phyloP scores from a whole-genome alignment of 30 jellyfish, hydroid and myxozoan genomes.

The Sanderia malayensis region DNA sequence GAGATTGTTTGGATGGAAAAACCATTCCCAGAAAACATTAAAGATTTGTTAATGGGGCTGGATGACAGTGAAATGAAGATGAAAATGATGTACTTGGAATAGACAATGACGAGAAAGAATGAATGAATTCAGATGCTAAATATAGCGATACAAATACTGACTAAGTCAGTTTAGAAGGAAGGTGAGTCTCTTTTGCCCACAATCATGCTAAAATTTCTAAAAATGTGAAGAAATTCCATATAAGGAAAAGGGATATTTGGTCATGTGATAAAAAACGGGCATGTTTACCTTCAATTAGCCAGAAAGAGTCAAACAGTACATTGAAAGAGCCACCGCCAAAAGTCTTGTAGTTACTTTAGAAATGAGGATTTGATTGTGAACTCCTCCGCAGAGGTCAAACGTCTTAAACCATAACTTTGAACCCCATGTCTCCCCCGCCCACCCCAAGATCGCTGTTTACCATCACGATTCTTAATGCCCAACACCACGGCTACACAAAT shows the following conservation, averaged over 20 bases:
- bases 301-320: background rate
- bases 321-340: background rate
- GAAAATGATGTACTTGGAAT: background rate
- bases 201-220: background rate
- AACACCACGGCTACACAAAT: background rate
- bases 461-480: background rate
- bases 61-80: background rate
- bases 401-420: background rate
- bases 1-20: background rate
- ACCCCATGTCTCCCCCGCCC: too few species aligned
- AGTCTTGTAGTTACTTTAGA: background rate
- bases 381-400: slow-evolving; percentile 2
- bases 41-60: background rate
- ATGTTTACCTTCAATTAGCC: background rate
- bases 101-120: background rate
- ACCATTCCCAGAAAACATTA: background rate
- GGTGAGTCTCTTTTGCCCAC: background rate
- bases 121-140: background rate
- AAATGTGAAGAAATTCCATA: background rate
- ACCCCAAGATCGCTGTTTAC: background rate
- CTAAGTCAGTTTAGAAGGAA: background rate
- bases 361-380: background rate
- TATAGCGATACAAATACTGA: background rate
- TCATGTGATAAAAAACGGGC: background rate
- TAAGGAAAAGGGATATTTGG: background rate